phyloP scores from a whole-genome alignment of 2,797 vertebrate species.

The Falco rusticolus region DNA sequence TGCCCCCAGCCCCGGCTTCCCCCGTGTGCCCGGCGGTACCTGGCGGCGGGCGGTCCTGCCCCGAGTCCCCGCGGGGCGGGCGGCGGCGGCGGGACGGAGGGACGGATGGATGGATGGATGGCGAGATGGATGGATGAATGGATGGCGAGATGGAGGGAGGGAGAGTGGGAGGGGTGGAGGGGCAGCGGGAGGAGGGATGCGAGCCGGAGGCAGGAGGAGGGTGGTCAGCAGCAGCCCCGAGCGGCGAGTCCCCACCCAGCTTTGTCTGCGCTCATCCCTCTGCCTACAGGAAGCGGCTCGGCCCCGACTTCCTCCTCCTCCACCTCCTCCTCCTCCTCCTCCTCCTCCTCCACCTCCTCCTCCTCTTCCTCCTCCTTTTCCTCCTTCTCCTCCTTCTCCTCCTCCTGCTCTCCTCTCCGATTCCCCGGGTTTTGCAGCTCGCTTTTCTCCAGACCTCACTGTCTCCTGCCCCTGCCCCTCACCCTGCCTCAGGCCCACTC shows the following conservation, averaged over 20 bases:
- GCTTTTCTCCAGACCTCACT: not conserved
- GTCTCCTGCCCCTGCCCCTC: not conserved
- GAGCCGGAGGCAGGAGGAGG: not conserved
- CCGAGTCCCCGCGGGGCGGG: not conserved
- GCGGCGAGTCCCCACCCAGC: constrained; percentile 88
- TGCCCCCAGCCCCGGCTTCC: not conserved
- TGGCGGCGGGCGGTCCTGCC: not conserved
- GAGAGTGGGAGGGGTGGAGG: not conserved
- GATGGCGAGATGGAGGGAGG: rapidly evolving
- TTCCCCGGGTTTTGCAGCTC: not conserved
- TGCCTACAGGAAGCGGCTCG: constrained; percentile 55
- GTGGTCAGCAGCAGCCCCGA: constrained; percentile 67
- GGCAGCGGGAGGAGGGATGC: not conserved
- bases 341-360: constrained; percentile 32
- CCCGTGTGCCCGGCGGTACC: not conserved
- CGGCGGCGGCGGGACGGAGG: not conserved
- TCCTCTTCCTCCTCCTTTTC: not conserved
- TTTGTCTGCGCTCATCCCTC: constrained; percentile 80
- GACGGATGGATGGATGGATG: not conserved
- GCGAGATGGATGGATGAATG: rapidly evolving
- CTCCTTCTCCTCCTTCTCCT: not conserved
- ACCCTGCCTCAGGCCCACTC: not conserved
- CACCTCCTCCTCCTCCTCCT: constrained; percentile 25
- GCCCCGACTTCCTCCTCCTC: constrained; percentile 47
- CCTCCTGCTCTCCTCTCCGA: not conserved